Evolutionary conservation across 2,113 vertebrate species (phyloP), one percentile per base, ranked within the genome.

Genomic region (Hippocampus comes): DNA sequence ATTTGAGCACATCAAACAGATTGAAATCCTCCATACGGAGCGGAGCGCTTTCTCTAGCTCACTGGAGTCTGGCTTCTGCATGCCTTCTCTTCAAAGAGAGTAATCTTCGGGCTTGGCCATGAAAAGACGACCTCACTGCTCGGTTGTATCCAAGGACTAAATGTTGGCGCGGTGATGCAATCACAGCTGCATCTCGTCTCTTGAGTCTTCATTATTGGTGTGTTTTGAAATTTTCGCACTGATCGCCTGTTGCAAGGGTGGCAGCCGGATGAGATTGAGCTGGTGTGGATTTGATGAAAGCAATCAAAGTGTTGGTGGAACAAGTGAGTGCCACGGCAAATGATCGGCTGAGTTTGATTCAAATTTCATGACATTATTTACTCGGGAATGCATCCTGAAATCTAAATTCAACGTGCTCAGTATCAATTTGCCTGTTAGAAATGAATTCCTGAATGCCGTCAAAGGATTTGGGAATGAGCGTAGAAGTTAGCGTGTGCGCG

Each of bases 1-100:
- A 92, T 91, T 92, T 90, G 63, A 81, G 72, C 81, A 86, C 90
- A 89, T 92, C 87, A 91, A 92, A 92, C 34, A 5, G 81, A 78
- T 67, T 60, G 77, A 88, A 84, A 88, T 88, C 84, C 76, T 66
- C 30, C 1, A 70, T 75, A 63, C 20, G 42, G 66, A 82, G 72
- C 75, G 27, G 76, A 80, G 77, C 77, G 74, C 70, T 69, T 71
- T 70, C 67, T 69, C 77, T 73, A 78, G 77, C 78, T 72, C 80
- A 18, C 75, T 70, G 79, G 72, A 76, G 79, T 78, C 72, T 76
- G 79, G 78, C 80, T 82, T 76, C 64, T 76, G 77, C 73, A 74
- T 82, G 82, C 64, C 38, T 73, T 77, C 83, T 68, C 72, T 86
- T 89, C 89, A 88, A 89, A 91, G 86, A 70, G 73, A 43, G 72